Evolutionary conservation across 1,140 invertebrate species (phyloP).

Genomic region (Apolygus lucorum): DNA sequence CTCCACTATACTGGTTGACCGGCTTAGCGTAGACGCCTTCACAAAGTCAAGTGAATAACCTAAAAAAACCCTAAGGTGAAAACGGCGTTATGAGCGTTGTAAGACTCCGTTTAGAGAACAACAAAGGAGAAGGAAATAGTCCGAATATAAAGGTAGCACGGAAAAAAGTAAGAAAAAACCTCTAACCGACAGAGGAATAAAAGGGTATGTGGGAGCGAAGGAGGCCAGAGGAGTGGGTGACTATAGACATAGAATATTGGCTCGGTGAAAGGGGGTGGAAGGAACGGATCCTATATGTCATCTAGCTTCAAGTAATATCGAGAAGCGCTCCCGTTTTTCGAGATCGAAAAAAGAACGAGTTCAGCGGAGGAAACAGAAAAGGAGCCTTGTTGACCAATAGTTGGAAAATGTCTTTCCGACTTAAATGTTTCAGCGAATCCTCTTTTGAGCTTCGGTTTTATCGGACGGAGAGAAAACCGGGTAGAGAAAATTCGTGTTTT

Average conservation of each 20-base stretch:
- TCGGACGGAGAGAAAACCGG: no score
- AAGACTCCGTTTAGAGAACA: neutral
- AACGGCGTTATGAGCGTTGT: neutral
- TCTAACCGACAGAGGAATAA: no score
- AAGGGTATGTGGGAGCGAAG: neutral
- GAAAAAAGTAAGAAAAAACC: neutral
- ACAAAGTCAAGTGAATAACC: no score
- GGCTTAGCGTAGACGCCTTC: no score
- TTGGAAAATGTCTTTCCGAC: neutral
- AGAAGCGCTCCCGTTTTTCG: no score
- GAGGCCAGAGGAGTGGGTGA: neutral
- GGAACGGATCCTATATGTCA: slow-evolving; percentile 16
- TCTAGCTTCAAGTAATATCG: slow-evolving; percentile 13
- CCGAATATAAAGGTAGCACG: neutral
- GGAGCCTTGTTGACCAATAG: slow-evolving; percentile 10
- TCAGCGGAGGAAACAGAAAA: neutral
- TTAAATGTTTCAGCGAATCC: slow-evolving; percentile 3
- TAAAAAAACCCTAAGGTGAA: no score
- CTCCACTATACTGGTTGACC: no score
- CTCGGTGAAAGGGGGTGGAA: slow-evolving; percentile 7
- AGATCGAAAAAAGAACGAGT: neutral
- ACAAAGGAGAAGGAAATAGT: neutral
- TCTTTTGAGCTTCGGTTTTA: no score
- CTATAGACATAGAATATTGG: slow-evolving; percentile 9
- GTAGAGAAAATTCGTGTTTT: no score